Evolutionary conservation across 2,888 invertebrate species (phyloP).

Genomic region (Lottia gigantea): DNA sequence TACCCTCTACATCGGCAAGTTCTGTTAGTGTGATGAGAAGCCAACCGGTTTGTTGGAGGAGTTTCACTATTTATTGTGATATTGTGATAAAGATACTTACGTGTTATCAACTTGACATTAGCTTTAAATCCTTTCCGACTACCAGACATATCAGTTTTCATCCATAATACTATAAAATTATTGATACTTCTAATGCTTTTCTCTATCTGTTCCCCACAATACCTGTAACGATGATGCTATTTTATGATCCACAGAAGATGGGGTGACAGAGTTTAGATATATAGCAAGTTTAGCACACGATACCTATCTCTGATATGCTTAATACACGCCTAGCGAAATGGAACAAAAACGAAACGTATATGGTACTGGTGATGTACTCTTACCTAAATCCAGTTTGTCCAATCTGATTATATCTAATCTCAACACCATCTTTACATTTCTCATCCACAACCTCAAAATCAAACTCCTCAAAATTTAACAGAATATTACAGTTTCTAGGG

Average conservation of each 20-base stretch:
- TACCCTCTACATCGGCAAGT: no score
- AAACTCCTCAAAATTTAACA: conserved; percentile 18
- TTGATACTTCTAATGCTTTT: conserved; percentile 16
- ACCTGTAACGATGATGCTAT: not conserved
- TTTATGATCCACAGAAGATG: no score
- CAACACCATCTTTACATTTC: conserved; percentile 12
- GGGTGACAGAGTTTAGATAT: no score
- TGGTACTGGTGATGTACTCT: not conserved
- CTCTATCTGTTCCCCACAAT: conserved; percentile 15
- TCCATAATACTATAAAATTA: conserved; percentile 6
- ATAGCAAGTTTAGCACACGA: no score
- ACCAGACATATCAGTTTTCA: not conserved
- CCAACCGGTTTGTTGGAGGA: no score
- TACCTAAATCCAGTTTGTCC: conserved; percentile 17
- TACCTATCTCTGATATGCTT: no score
- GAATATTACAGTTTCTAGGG: not conserved
- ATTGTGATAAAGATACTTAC: not conserved
- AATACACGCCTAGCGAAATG: no score
- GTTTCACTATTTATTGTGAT: no score
- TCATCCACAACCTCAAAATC: conserved; percentile 7
- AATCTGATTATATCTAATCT: conserved; percentile 10
- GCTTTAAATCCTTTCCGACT: not conserved
- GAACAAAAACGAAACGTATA: no score
- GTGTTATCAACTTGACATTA: not conserved
- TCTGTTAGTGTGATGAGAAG: no score